These are phyloP conservation scores for Drosophila navojoa DNA, from an alignment of 1,140 invertebrate species.

Conservation along the genomic window DNA sequence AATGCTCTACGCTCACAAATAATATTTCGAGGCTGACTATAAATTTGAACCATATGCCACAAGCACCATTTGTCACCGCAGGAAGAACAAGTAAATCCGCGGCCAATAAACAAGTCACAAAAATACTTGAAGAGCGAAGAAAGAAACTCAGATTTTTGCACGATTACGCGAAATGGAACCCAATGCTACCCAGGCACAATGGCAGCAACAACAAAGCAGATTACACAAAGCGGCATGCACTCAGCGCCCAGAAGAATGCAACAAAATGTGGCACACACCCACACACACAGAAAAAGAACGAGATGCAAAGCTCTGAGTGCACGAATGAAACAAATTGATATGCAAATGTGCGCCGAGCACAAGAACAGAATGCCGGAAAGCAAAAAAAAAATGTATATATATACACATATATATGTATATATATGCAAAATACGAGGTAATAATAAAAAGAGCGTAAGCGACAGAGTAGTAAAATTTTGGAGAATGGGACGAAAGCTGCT, in stretches of 20 bases:
- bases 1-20: no score
- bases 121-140: slow-evolving; percentile 51
- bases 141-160: slow-evolving; percentile 51
- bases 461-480: slow-evolving; percentile 3
- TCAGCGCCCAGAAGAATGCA: slow-evolving; percentile 14
- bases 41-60: slow-evolving; percentile 8
- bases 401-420: no score
- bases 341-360: slow-evolving; percentile 63
- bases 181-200: background rate
- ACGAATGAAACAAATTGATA: slow-evolving; percentile 79
- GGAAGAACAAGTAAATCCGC: slow-evolving; percentile 27
- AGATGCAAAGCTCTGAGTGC: slow-evolving; percentile 45
- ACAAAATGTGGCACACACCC: slow-evolving; percentile 33
- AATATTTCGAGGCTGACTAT: background rate
- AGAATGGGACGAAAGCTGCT: slow-evolving; percentile 40
- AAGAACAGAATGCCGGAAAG: slow-evolving; percentile 3
- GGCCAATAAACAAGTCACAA: slow-evolving; percentile 67
- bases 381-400: no score
- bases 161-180: slow-evolving; percentile 50
- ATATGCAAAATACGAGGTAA: slow-evolving; percentile 45
- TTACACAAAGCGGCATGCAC: slow-evolving; percentile 23
- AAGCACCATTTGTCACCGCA: slow-evolving; percentile 55
- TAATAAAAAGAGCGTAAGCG: slow-evolving; percentile 65
- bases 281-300: background rate
- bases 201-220: slow-evolving; percentile 27